These are phyloP conservation scores for Xenopus borealis DNA, from an alignment of 2,113 vertebrate species.

Conservation along the genomic window DNA sequence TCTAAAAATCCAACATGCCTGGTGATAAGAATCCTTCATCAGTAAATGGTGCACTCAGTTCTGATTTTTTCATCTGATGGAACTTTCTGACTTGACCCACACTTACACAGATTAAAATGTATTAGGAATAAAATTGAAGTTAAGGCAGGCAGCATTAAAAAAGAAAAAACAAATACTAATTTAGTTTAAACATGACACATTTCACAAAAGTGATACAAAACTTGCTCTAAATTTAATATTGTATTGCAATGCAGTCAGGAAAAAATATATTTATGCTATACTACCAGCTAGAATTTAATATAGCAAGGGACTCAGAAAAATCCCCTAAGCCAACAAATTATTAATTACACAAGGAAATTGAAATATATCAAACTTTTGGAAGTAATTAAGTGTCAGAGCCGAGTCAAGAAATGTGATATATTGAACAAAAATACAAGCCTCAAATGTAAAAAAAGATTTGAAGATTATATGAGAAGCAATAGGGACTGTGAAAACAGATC, in stretches of 20 bases:
- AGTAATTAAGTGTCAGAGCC: constrained; percentile 42
- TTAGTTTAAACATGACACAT: not conserved
- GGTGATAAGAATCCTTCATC: too few species aligned
- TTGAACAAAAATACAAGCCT: constrained; percentile 27
- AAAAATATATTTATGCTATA: constrained; percentile 20
- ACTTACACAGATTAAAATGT: too few species aligned
- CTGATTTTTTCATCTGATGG: too few species aligned
- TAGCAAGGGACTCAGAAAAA: constrained; percentile 31
- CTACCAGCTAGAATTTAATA: constrained; percentile 42
- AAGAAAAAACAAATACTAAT: not conserved
- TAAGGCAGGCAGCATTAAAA: not conserved
- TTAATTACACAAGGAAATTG: constrained; percentile 44
- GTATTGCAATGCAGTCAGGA: not conserved
- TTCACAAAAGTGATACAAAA: constrained; percentile 15
- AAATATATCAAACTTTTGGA: constrained; percentile 41
- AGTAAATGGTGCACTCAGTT: too few species aligned
- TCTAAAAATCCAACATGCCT: too few species aligned
- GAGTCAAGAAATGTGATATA: constrained; percentile 36
- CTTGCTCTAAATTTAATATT: constrained; percentile 23
- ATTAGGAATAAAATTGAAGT: not conserved
- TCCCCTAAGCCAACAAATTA: constrained; percentile 43
- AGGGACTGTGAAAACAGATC: constrained; percentile 8
- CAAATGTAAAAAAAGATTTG: constrained; percentile 8
- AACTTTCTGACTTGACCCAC: too few species aligned
- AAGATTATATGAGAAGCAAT: constrained; percentile 6